These are phyloP conservation scores for Pachycephus smyrnensis DNA, from an alignment of 2,888 invertebrate genomes.

Conservation along the genomic window DNA sequence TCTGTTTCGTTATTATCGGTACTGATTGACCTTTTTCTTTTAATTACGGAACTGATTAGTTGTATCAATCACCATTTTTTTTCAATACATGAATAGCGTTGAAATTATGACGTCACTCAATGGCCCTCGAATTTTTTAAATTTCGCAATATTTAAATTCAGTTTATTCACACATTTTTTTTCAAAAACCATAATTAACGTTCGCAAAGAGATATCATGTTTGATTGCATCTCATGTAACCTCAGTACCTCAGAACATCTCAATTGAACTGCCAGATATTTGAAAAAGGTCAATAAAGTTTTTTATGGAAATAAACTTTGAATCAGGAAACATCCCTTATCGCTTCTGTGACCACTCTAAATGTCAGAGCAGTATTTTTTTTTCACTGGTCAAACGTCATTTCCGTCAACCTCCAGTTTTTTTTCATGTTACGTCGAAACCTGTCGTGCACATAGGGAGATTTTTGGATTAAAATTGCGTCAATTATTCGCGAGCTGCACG, in stretches of 20 bases:
- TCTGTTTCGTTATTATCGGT: background rate
- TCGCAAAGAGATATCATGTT: background rate
- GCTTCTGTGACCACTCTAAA: background rate
- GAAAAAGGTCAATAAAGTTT: too few species aligned
- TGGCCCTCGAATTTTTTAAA: too few species aligned
- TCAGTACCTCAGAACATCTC: too few species aligned
- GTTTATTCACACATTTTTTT: background rate
- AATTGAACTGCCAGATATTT: too few species aligned
- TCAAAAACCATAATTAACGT: background rate
- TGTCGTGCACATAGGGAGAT: constrained; percentile 18
- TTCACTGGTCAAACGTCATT: background rate
- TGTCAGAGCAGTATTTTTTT: background rate
- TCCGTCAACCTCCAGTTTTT: background rate
- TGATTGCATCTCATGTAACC: background rate
- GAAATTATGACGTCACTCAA: too few species aligned
- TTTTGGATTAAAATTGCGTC: constrained; percentile 36
- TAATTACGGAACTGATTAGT: background rate
- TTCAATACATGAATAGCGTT: too few species aligned
- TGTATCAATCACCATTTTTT: background rate
- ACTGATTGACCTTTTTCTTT: background rate
- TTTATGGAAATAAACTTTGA: too few species aligned
- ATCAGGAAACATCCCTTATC: background rate
- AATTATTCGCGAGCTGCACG: background rate
- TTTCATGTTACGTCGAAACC: background rate
- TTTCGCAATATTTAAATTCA: background rate